Conservation (phyloP, 2,888 invertebrate species). For the Sclerodermus sp. region DNA sequence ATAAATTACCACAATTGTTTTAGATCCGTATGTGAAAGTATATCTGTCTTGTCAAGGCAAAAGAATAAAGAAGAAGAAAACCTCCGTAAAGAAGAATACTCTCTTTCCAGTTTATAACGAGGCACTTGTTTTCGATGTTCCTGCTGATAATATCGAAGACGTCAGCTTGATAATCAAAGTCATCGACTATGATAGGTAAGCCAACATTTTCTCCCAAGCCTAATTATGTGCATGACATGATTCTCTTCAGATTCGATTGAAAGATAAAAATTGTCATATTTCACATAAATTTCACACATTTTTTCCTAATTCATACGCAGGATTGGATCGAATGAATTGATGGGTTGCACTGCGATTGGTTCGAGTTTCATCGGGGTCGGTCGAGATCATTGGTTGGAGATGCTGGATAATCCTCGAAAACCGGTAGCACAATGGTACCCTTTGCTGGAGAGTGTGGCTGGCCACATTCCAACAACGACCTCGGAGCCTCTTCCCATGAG, state of each 20-base stretch:
- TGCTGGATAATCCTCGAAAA: slow-evolving; percentile 80
- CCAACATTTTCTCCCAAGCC: slow-evolving; percentile 1
- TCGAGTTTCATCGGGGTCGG: slow-evolving; percentile 75
- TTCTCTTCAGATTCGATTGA: too few species aligned
- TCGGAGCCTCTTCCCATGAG: slow-evolving; percentile 64
- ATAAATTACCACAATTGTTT: slow-evolving; percentile 19
- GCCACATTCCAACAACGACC: slow-evolving; percentile 63
- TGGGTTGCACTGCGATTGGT: slow-evolving; percentile 83
- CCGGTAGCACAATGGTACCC: slow-evolving; percentile 86
- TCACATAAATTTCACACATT: not conserved
- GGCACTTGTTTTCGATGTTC: slow-evolving; percentile 89
- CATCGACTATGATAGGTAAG: slow-evolving; percentile 86
- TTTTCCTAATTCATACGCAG: slow-evolving; percentile 61
- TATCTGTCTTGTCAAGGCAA: slow-evolving; percentile 85
- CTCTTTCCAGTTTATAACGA: slow-evolving; percentile 91
- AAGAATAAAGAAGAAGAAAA: slow-evolving; percentile 91
- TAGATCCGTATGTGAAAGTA: slow-evolving; percentile 94
- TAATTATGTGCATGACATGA: too few species aligned
- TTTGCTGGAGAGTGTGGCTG: slow-evolving; percentile 71
- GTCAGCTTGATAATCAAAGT: slow-evolving; percentile 82
- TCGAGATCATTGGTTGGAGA: slow-evolving; percentile 82
- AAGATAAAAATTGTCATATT: too few species aligned
- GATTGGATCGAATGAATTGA: slow-evolving; percentile 83
- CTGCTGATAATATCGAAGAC: slow-evolving; percentile 78
- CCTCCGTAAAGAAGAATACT: slow-evolving; percentile 84